Base-by-base conservation (phyloP, 2,888 invertebrate species). In the Drosophila austrosaltans region DNA sequence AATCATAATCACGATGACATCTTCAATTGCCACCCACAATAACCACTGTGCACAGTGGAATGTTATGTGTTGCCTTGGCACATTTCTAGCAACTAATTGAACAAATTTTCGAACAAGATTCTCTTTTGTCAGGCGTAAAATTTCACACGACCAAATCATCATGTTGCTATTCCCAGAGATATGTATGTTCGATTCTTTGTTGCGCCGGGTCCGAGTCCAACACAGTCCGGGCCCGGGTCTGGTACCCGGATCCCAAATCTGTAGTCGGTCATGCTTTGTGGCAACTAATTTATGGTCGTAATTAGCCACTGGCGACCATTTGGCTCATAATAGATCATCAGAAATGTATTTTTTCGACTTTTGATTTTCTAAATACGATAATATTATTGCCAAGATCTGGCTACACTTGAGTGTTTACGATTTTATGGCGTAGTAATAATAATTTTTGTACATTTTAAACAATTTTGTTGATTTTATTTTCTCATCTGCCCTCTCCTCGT, bases 281-380 rank as follows among this genome's bases (percentile, higher is more conserved):
- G 77, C 75, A 69, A 78, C 76, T 85, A 88, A 90, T 89, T 89
- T 87, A 89, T 88, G 53, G 71, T 72, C 72, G 78, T 83, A 89
- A 86, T 86, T 89, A 80, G 84, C 75, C 68, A 62, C 65, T 59
- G 66, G 65, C 75, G 58, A 53, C 60, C 73, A 81, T 67, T 77
- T 77, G 63, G 36, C 63, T 60, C 63, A 64, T 65, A 68, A 81
- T 83, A 86, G 63, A 83, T 83, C 78, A 81, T 75, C 39, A 53
- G 40, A 66, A 72, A 63, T 79, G 39, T 28, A 7, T 6, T 44
- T 42, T 30, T 56, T 6, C 56, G 62, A 62, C 54, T 48, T 32
- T 48, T 62, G 61, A 57, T 42, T 66, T 48, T 60, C 16, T 30
- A 48, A 32, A 71, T 54, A 60, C 57, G 25, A 54, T 30, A 25